Base-by-base conservation (phyloP, 37 sponge, comb jelly and placozoan genomes). In the Cladorhizidae sp. region DNA sequence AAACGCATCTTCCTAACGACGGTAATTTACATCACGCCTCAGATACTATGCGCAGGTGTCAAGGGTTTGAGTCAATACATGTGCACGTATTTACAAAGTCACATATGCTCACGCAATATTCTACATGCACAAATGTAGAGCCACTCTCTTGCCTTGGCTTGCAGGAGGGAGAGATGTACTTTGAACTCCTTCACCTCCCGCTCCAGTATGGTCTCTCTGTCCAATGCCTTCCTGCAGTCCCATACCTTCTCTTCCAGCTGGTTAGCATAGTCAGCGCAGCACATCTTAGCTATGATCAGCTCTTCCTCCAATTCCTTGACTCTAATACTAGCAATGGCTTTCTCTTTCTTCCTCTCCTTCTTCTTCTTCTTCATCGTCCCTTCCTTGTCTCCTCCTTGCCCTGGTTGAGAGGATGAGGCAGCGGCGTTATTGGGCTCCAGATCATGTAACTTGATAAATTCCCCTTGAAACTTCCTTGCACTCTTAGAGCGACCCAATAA, bases 231-330 rank as follows among this genome's bases (percentile, higher is more conserved):
- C 32, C 37, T 86, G 29, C 79, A 23, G 40, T 87, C 88, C 70
- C 61, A 26, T 3, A 23, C 50, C 80, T 86, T 91, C 65, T 57
- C 63, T 55, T 91, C 92, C 33, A 86, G 54, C 56, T 83, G 73
- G 25, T 67, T 64, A 2, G 72, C 52, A 21, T 70, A 69, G 31
- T 86, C 87, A 1, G 85, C 81, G 20, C 73, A 75, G 55, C 83
- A 63, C 1, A 54, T 79, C 88, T 83, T 91, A 28, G 38, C 79
- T 3, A 67, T 40, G 11, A 80, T 77, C 37, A 91, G 84, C 43
- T 91, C 84, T 20, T 39, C 70, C 56, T 26, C 64, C 62, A 79
- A 37, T 3, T 75, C 35, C 71, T 55, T 33, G 23, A 45, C 9
- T 56, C 3, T 25, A 42, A 2, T 62, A 20, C 28, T 45, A 40